Percentiles rank a stretch among this genome's conserved stretches.
Evolutionary conservation across 2,888 invertebrate species (phyloP).

Genomic region (Ischnus inquisitorius): DNA sequence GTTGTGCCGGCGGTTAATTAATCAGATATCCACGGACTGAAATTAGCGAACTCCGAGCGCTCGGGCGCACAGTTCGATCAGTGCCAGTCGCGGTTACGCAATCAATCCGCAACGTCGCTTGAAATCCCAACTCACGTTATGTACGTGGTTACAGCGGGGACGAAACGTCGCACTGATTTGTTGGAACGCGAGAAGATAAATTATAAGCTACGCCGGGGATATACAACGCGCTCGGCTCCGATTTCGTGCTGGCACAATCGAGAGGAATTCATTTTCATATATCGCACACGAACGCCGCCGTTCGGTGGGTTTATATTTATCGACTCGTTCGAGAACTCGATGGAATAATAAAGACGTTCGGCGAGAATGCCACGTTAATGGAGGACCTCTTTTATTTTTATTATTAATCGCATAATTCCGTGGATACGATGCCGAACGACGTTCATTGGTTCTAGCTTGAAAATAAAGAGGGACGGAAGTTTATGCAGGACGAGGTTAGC

Average conservation of each 20-base stretch:
- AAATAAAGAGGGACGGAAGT: slow-evolving; percentile 49
- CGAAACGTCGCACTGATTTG: slow-evolving; percentile 66
- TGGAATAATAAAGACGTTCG: slow-evolving; percentile 62
- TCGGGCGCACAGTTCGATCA: slow-evolving; percentile 68
- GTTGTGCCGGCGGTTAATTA: slow-evolving; percentile 80
- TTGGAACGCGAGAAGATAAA: slow-evolving; percentile 48
- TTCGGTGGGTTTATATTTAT: slow-evolving; percentile 45
- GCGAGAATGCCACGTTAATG: slow-evolving; percentile 56
- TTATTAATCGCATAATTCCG: slow-evolving; percentile 27
- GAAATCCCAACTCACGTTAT: slow-evolving; percentile 54
- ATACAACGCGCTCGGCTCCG: slow-evolving; percentile 41
- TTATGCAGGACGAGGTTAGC: slow-evolving; percentile 59
- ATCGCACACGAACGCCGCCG: slow-evolving; percentile 20
- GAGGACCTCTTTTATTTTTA: slow-evolving; percentile 57
- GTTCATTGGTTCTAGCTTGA: slow-evolving; percentile 63
- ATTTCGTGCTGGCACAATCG: slow-evolving; percentile 56
- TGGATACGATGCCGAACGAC: slow-evolving; percentile 31
- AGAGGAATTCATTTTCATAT: slow-evolving; percentile 61
- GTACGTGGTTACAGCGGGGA: slow-evolving; percentile 55
- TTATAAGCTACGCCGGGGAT: slow-evolving; percentile 44
- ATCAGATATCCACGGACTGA: slow-evolving; percentile 82
- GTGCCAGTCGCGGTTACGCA: slow-evolving; percentile 64
- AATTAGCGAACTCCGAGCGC: slow-evolving; percentile 70
- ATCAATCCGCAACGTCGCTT: slow-evolving; percentile 66
- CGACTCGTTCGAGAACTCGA: slow-evolving; percentile 14